phyloP scores from a whole-genome alignment of 2,797 vertebrate species.

The Hyperoplus lanceolatus region DNA sequence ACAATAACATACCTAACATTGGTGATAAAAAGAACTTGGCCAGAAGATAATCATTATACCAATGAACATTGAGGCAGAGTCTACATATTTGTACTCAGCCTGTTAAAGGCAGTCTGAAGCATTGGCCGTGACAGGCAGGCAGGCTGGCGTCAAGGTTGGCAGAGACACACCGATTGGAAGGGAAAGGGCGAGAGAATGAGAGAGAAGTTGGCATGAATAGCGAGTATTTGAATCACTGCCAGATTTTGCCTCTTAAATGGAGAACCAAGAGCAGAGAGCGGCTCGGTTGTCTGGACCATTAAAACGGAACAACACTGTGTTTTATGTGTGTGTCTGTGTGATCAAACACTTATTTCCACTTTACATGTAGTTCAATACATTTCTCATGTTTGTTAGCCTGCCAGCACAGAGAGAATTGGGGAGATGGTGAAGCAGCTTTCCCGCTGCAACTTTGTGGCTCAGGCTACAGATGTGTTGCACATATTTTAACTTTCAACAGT shows the following conservation, averaged over 20 bases:
- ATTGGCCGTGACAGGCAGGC: conserved; percentile 52
- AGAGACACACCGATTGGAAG: conserved; percentile 43
- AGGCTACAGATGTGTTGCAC: conserved; percentile 51
- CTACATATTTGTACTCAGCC: conserved; percentile 39
- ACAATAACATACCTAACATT: conserved; percentile 9
- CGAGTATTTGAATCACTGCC: conserved; percentile 55
- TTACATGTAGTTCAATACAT: conserved; percentile 41
- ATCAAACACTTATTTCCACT: conserved; percentile 33
- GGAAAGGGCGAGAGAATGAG: conserved; percentile 23
- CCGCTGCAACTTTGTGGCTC: conserved; percentile 11
- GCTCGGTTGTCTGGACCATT: conserved; percentile 42
- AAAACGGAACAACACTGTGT: conserved; percentile 41
- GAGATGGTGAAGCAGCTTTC: conserved; percentile 22
- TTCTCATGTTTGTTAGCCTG: conserved; percentile 11
- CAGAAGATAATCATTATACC: conserved; percentile 39
- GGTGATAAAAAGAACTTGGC: conserved; percentile 10
- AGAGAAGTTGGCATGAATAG: conserved; percentile 48
- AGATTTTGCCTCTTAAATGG: conserved; percentile 52
- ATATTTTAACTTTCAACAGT: not conserved
- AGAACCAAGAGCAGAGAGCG: conserved; percentile 54
- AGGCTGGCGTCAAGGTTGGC: conserved; percentile 58
- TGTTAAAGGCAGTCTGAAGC: conserved; percentile 51
- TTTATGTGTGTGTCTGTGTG: conserved; percentile 21
- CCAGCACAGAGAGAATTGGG: conserved; percentile 21
- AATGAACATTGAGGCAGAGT: conserved; percentile 36